Conservation (phyloP, 2,797 vertebrate species). For the Diglossa cyanea region DNA sequence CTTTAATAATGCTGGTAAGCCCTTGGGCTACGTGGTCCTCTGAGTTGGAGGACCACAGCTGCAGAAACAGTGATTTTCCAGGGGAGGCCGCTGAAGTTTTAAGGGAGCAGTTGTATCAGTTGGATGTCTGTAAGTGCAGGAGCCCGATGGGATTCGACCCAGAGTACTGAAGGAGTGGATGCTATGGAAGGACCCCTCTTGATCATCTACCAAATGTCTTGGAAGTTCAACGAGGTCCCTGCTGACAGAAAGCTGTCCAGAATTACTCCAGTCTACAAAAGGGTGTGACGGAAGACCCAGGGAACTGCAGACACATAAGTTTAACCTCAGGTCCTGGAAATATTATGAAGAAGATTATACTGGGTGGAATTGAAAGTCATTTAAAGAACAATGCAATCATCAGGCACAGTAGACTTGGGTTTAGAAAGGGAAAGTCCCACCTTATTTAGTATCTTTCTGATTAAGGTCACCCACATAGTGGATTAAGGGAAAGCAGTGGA, state of each 20-base stretch:
- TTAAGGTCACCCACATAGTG: not conserved
- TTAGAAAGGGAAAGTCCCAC: not conserved
- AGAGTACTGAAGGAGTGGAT: not conserved
- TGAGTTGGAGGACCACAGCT: not conserved
- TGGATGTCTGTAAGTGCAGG: fast-evolving
- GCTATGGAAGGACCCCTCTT: not conserved
- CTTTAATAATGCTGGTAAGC: not conserved
- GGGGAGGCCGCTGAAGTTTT: not conserved
- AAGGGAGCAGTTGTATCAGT: not conserved
- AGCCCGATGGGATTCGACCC: not conserved
- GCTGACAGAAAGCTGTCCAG: not conserved
- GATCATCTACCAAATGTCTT: not conserved
- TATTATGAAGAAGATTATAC: not conserved
- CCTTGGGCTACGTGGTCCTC: not conserved
- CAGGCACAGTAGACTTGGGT: not conserved
- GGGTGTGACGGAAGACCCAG: not conserved
- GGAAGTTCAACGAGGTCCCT: not conserved
- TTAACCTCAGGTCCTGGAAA: not conserved
- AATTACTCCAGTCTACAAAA: not conserved
- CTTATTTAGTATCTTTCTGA: not conserved
- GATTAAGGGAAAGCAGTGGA: not conserved
- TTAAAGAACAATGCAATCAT: not conserved
- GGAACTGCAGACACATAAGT: not conserved
- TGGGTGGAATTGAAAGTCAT: not conserved
- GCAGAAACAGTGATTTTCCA: not conserved